Evolutionary conservation across 37 sponge, comb jelly and placozoan genomes (phyloP).

Genomic region (Diacarnus erythraeanus): DNA sequence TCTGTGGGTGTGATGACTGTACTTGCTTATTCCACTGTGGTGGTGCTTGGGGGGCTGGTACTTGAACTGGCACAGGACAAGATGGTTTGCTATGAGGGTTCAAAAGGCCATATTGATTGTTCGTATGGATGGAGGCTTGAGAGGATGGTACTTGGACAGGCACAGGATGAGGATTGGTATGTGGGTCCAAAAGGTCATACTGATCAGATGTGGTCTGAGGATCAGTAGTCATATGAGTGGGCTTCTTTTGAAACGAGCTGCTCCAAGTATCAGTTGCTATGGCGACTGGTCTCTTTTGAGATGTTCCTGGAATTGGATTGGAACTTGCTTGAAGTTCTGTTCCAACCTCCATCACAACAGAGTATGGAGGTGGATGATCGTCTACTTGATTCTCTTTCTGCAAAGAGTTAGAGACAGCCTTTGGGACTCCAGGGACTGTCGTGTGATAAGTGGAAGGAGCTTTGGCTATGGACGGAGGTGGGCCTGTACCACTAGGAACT

Average conservation of each 20-base stretch:
- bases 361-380: neutral
- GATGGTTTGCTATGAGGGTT: neutral
- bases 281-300: neutral
- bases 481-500: neutral
- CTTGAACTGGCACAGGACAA: neutral
- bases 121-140: too few relatives aligned
- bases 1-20: too few relatives aligned
- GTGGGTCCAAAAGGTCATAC: neutral
- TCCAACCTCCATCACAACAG: neutral
- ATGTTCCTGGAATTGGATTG: neutral
- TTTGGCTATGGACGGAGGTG: neutral
- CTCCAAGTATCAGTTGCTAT: neutral
- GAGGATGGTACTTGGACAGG: neutral
- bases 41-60: neutral
- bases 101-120: neutral
- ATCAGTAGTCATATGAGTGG: neutral
- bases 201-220: neutral
- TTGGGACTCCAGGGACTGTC: neutral
- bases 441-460: conserved; percentile 8
- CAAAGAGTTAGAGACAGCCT: neutral
- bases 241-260: neutral
- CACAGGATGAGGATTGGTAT: neutral
- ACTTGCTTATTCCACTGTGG: neutral
- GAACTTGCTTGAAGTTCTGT: neutral
- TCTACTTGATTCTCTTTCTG: neutral